These are phyloP conservation scores for Dyspetes luteomarginatus DNA, from an alignment of 2,888 invertebrate genomes.

Conservation along the genomic window DNA sequence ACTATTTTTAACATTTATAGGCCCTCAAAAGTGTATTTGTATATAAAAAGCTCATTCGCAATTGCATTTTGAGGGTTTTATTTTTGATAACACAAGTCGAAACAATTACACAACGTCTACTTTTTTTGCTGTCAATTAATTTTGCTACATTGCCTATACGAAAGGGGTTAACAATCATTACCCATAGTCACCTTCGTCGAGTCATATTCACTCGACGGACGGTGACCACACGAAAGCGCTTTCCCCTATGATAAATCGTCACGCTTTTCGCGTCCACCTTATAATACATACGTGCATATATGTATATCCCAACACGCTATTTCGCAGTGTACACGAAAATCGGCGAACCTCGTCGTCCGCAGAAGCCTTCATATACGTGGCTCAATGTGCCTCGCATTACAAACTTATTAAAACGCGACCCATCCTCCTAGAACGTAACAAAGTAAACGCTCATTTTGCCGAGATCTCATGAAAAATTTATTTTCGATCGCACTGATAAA, in stretches of 20 bases:
- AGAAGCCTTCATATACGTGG: background rate
- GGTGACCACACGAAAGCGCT: constrained; percentile 74
- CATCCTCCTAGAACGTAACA: background rate
- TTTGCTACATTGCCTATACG: constrained; percentile 9
- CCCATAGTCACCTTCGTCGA: constrained; percentile 44
- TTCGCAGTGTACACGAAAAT: constrained; percentile 35
- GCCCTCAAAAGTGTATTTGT: no score
- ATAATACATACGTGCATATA: constrained; percentile 6
- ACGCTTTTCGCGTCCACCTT: constrained; percentile 81
- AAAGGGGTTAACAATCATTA: constrained; percentile 47
- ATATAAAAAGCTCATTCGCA: background rate
- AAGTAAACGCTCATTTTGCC: background rate
- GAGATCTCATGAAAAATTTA: constrained; percentile 15
- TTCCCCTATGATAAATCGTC: constrained; percentile 80
- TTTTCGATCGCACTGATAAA: constrained; percentile 3
- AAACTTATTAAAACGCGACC: constrained; percentile 16
- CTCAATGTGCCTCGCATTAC: background rate
- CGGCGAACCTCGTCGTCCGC: constrained; percentile 52
- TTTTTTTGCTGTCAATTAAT: constrained; percentile 30
- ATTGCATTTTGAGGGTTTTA: background rate
- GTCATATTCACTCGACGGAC: constrained; percentile 33
- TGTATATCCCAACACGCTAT: constrained; percentile 23
- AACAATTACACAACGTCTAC: constrained; percentile 29
- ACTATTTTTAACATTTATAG: no score
- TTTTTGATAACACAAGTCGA: background rate